These are phyloP conservation scores for Cotesia vestalis DNA, from an alignment of 1,140 invertebrate species.

Conservation along the genomic window DNA sequence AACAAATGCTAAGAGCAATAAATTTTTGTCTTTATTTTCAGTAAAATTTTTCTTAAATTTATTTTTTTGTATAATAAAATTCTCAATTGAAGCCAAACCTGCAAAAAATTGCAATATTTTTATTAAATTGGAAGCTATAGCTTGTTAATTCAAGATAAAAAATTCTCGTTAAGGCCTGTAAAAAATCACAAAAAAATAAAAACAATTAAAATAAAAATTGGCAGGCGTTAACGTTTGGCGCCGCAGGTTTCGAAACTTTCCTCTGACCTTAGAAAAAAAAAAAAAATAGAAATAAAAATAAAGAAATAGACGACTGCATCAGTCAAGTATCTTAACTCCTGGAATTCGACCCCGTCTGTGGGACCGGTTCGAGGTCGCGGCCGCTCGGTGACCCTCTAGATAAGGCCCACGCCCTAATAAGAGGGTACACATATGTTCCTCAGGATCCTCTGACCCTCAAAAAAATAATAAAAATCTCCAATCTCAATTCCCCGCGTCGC, in stretches of 20 bases:
- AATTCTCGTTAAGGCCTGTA: too few species aligned
- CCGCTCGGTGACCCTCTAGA: slow-evolving; percentile 63
- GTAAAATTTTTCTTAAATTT: too few species aligned
- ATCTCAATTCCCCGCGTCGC: slow-evolving; percentile 48
- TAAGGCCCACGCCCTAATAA: slow-evolving; percentile 66
- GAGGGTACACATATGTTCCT: slow-evolving; percentile 59
- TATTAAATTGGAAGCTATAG: too few species aligned
- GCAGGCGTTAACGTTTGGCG: slow-evolving; percentile 20
- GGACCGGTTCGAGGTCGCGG: slow-evolving; percentile 58
- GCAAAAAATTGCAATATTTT: too few species aligned
- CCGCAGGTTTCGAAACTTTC: slow-evolving; percentile 13
- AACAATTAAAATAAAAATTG: slow-evolving; percentile 14
- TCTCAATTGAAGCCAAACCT: too few species aligned
- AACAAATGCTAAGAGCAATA: too few species aligned
- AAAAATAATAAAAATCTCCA: slow-evolving; percentile 26
- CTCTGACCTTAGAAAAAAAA: slow-evolving; percentile 12
- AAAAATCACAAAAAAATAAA: background rate
- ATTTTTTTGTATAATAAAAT: too few species aligned
- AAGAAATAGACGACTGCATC: slow-evolving; percentile 39
- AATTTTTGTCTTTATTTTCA: too few species aligned
- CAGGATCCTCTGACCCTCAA: slow-evolving; percentile 40
- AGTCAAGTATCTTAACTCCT: slow-evolving; percentile 56
- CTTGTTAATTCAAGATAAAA: too few species aligned
- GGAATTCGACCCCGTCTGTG: slow-evolving; percentile 61
- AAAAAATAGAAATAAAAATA: slow-evolving; percentile 35